These are phyloP conservation scores for Hemitrygon akajei DNA, from an alignment of 2,797 vertebrate genomes.

Conservation along the genomic window DNA sequence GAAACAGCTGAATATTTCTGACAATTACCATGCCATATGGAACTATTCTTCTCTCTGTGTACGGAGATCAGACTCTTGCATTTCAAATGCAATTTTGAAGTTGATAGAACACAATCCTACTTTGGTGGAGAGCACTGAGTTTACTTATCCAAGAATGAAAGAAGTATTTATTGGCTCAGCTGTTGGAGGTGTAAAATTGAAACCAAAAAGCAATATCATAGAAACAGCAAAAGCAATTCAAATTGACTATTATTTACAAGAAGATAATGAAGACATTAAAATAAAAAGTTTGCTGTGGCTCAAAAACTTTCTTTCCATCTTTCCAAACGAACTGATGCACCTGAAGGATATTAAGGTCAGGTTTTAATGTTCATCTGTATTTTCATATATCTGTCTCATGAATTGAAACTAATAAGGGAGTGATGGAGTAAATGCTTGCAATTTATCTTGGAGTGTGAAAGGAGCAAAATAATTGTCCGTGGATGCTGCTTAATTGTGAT, in stretches of 20 bases:
- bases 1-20: neutral
- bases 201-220: neutral
- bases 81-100: neutral
- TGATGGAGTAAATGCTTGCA: neutral
- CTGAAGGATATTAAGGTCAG: constrained; percentile 36
- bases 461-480: no score
- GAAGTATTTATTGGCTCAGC: constrained; percentile 37
- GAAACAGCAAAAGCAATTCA: constrained; percentile 43
- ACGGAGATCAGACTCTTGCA: neutral
- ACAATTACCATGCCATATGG: no score
- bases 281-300: constrained; percentile 45
- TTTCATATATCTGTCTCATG: neutral
- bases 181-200: constrained; percentile 39
- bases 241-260: constrained; percentile 48
- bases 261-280: constrained; percentile 35
- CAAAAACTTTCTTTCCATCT: constrained; percentile 37
- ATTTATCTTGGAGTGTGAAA: neutral
- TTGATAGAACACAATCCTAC: constrained; percentile 35
- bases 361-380: neutral
- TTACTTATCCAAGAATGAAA: constrained; percentile 50
- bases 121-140: constrained; percentile 38
- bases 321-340: neutral
- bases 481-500: no score
- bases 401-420: neutral
- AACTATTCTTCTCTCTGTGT: neutral